Conservation (phyloP, 2,888 invertebrate species). For the Camptogramma bilineatum region DNA sequence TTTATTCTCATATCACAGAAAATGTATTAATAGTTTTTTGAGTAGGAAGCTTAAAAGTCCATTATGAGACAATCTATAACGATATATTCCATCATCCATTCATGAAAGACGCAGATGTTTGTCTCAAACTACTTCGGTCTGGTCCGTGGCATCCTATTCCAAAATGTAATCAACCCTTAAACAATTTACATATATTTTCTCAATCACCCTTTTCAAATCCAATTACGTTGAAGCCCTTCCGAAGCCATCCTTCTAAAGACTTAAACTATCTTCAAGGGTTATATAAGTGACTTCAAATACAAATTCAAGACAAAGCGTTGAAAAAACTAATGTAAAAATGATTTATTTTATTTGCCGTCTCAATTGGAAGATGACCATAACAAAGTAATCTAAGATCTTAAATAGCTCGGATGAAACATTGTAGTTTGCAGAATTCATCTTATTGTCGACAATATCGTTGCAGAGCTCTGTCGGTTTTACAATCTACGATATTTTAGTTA, state of each 20-base stretch:
- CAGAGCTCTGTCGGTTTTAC: background rate
- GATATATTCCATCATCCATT: too few relatives aligned
- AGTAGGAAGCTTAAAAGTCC: too few relatives aligned
- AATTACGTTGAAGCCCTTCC: slow-evolving; percentile 21
- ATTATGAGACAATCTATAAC: too few relatives aligned
- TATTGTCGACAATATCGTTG: slow-evolving; percentile 11
- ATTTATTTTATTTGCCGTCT: background rate
- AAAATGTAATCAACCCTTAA: slow-evolving; percentile 18
- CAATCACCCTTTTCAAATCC: slow-evolving; percentile 28
- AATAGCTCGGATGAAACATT: slow-evolving; percentile 14
- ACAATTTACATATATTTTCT: slow-evolving; percentile 28
- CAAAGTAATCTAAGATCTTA: slow-evolving; percentile 15
- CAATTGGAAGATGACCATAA: slow-evolving; percentile 15
- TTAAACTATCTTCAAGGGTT: background rate
- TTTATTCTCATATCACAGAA: too few relatives aligned
- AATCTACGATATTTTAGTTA: background rate
- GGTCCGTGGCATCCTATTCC: slow-evolving; percentile 9
- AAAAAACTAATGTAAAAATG: too few relatives aligned
- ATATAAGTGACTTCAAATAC: background rate
- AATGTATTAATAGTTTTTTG: too few relatives aligned
- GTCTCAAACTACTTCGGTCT: slow-evolving; percentile 4
- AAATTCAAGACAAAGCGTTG: background rate
- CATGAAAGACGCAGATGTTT: slow-evolving; percentile 8
- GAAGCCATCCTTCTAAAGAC: background rate
- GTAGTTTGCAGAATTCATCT: slow-evolving; percentile 12